Evolutionary conservation across 2,797 vertebrate species (phyloP).

Genomic region (Hephaestus fuliginosus): DNA sequence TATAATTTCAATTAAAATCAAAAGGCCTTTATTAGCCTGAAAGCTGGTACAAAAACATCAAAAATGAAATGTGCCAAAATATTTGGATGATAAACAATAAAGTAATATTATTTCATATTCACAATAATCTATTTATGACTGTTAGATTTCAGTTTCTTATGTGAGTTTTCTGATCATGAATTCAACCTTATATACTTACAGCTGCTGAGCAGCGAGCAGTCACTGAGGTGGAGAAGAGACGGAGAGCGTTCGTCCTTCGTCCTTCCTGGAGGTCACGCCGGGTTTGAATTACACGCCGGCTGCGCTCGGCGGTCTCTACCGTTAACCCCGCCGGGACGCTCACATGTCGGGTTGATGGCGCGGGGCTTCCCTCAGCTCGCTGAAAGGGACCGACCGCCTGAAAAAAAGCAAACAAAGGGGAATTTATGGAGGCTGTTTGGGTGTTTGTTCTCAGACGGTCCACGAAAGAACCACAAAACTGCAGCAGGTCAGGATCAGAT

Average conservation of each 20-base stretch:
- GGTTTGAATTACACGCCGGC: conserved; percentile 34
- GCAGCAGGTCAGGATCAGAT: conserved; percentile 18
- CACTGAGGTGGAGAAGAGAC: background rate
- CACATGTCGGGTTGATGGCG: conserved; percentile 33
- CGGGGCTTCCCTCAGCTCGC: conserved; percentile 44
- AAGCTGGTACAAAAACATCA: too few species aligned
- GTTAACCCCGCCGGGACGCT: conserved; percentile 18
- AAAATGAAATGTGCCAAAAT: too few species aligned
- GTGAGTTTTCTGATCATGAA: background rate
- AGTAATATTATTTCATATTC: too few species aligned
- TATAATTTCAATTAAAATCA: too few species aligned
- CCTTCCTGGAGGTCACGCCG: conserved; percentile 21
- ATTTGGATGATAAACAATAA: too few species aligned
- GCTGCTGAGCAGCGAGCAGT: background rate
- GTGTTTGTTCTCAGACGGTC: conserved; percentile 11
- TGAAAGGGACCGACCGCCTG: background rate
- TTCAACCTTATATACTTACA: too few species aligned
- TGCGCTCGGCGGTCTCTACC: conserved; percentile 16
- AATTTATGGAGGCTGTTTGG: conserved; percentile 1
- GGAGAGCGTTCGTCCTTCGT: background rate
- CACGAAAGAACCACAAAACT: background rate
- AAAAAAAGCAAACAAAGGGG: conserved; percentile 8
- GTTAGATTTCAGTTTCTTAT: too few species aligned
- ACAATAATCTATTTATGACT: too few species aligned
- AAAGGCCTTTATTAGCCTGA: too few species aligned